Conservation (phyloP, 2,888 invertebrate species). For the Spicauda simplicius region DNA sequence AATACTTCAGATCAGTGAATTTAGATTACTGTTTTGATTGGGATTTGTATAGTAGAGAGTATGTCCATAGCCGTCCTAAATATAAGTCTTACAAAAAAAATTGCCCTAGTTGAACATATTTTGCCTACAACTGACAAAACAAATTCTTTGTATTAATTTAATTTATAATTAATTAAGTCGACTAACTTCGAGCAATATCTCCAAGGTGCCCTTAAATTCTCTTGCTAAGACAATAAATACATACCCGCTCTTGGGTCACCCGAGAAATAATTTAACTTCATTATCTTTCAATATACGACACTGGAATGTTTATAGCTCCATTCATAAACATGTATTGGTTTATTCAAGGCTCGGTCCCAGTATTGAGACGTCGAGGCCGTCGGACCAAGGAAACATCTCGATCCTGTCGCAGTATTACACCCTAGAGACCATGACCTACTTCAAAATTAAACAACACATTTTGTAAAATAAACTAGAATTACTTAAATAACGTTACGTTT, state of each 20-base stretch:
- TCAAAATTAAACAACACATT: background rate
- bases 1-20: too few species aligned
- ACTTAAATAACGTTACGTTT: background rate
- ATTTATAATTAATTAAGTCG: too few species aligned
- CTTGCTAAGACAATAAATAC: background rate
- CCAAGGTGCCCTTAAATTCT: too few species aligned
- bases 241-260: too few species aligned
- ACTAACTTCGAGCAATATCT: too few species aligned
- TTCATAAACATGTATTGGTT: constrained; percentile 15
- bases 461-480: background rate
- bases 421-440: constrained; percentile 21
- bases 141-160: too few species aligned
- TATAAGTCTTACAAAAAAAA: too few species aligned
- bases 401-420: constrained; percentile 11
- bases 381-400: constrained; percentile 16
- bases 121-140: too few species aligned
- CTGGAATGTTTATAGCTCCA: constrained; percentile 3
- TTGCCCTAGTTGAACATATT: too few species aligned
- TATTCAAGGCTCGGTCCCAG: constrained; percentile 16
- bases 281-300: constrained; percentile 3
- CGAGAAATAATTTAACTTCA: background rate
- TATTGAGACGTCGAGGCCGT: constrained; percentile 6
- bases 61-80: too few species aligned
- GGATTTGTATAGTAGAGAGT: too few species aligned
- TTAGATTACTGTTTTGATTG: too few species aligned